phyloP scores from a whole-genome alignment of 2,113 vertebrate species.

The Glaucomys volans region DNA sequence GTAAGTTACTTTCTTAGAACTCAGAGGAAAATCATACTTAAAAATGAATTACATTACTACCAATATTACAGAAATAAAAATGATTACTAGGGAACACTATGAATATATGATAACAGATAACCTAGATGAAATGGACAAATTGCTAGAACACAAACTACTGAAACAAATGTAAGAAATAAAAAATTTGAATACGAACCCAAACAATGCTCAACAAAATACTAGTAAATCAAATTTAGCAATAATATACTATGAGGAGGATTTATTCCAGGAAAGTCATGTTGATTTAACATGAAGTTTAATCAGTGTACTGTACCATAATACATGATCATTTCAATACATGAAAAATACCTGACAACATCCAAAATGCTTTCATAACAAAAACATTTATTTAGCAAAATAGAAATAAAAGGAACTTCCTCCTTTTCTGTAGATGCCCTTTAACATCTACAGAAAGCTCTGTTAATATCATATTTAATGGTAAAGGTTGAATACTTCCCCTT shows the following conservation, averaged over 20 bases:
- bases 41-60: constrained; percentile 11
- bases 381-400: not conserved
- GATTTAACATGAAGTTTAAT: constrained; percentile 19
- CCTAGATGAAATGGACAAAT: not conserved
- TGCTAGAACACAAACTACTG: not conserved
- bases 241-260: not conserved
- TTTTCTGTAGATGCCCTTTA: no score
- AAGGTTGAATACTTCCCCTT: not conserved
- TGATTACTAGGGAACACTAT: not conserved
- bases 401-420: not conserved
- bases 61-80: constrained; percentile 41
- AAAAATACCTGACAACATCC: not conserved
- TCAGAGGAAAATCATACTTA: not conserved
- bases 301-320: not conserved
- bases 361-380: not conserved
- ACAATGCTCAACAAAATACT: not conserved
- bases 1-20: not conserved
- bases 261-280: not conserved
- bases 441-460: not conserved
- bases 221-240: not conserved
- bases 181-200: constrained; percentile 14
- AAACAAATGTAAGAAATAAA: constrained; percentile 1
- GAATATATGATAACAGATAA: not conserved
- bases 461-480: not conserved
- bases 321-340: not conserved